Evolutionary conservation across 1,140 invertebrate genomes (phyloP), one percentile per base, ranked within the genome.

Genomic region (Aphidius gifuensis): DNA sequence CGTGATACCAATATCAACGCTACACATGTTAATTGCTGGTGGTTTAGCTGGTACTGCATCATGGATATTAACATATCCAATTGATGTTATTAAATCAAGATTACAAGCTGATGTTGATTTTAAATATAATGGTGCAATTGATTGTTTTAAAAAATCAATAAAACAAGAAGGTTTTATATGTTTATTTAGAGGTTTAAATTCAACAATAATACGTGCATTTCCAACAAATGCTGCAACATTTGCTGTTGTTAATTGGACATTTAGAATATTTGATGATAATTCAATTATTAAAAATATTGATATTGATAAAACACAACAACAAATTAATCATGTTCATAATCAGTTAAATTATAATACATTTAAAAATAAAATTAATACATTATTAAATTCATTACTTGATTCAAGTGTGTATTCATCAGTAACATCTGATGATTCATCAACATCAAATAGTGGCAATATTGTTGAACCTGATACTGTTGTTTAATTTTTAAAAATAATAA

Each of bases 181-280:
- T 62, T 82, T 95, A 61, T 83, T 85, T 23, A 79, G 88, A 9
- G 93, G 93, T 0, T 70, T 95, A 0, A 85, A 83, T 9, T 90
- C 92, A 1, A 91, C 92, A 0, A 74, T 92, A 11, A 74, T 95
- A 43, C 83, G 94, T 48, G 92, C 94, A 1, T 96, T 97, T 78
- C 92, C 94, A 0, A 90, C 90, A n/a, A 97, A 97, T 71, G 94
- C 93, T 0, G 91, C 90, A 3, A 94, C 92, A 43, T 96, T 97
- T 73, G 84, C 89, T 4, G 91, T 92, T 5, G 92, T 96, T 11
- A 88, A 88, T 5, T 93, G 90, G 88, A 86, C 85, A 0, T 79
- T 90, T 64, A 71, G 83, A 60, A 38, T 84, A 5, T 68, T 76
- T 6, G 71, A 68, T 1, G 60, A 67, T 0, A 39, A 63, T 0